Evolutionary conservation across 2,113 vertebrate genomes (phyloP).

Genomic region (Motacilla tschutschensis): DNA sequence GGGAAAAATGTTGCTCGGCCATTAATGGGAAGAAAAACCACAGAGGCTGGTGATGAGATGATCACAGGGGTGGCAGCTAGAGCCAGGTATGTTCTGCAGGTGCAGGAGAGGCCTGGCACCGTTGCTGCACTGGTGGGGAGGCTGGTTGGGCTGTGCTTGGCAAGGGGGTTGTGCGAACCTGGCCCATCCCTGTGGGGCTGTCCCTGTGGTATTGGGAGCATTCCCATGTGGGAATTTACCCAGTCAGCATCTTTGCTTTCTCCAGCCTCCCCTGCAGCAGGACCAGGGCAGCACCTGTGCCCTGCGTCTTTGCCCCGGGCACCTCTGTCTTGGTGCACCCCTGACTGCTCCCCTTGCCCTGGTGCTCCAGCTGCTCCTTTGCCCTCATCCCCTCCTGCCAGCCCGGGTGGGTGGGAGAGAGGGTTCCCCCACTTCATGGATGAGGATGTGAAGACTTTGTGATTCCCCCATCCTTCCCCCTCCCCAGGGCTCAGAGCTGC

Average conservation of each 20-base stretch:
- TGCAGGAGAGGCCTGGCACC: background rate
- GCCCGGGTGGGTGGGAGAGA: background rate
- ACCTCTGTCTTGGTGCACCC: background rate
- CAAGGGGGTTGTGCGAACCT: background rate
- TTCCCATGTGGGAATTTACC: background rate
- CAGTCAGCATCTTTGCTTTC: background rate
- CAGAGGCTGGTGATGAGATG: background rate
- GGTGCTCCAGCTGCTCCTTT: background rate
- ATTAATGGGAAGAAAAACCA: background rate
- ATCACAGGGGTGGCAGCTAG: background rate
- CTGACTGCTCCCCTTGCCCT: too few species aligned
- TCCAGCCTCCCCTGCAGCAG: background rate
- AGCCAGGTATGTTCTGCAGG: background rate
- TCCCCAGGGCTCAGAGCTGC: background rate
- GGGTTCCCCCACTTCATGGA: too few species aligned
- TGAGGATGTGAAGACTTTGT: background rate
- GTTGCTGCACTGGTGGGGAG: background rate
- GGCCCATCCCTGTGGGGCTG: background rate
- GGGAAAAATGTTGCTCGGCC: background rate
- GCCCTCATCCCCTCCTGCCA: background rate
- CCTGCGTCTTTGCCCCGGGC: background rate
- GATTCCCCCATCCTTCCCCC: background rate
- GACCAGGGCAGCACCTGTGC: background rate
- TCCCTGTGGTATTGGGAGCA: fast-evolving
- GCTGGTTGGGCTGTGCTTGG: background rate